These are phyloP conservation scores for Rhinophrynus dorsalis DNA, from an alignment of 2,797 vertebrate species.

Conservation along the genomic window DNA sequence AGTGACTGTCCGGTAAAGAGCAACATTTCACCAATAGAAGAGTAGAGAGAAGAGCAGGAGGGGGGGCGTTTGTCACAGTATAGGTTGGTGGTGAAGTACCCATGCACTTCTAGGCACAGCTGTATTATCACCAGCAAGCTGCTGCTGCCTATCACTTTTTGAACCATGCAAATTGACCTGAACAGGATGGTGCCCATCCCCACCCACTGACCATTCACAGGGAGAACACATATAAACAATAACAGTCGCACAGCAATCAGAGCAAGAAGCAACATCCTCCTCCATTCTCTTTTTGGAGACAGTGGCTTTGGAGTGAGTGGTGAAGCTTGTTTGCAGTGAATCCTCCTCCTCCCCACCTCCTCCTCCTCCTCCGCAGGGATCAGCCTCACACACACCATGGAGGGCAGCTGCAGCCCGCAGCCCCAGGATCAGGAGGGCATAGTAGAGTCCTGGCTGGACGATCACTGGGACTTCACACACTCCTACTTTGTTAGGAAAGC, in stretches of 20 bases:
- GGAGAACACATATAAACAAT: background rate
- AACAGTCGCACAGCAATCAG: conserved; percentile 49
- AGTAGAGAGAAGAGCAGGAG: background rate
- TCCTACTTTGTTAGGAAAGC: conserved; percentile 92
- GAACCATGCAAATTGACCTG: conserved; percentile 8
- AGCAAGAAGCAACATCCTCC: conserved; percentile 45
- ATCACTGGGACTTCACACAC: conserved; percentile 84
- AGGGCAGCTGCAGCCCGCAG: conserved; percentile 56
- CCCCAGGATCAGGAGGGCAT: conserved; percentile 72
- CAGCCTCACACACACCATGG: conserved; percentile 65
- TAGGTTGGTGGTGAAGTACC: background rate
- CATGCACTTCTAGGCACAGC: conserved; percentile 4
- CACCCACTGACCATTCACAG: background rate
- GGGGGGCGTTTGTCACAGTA: background rate
- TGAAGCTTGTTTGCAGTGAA: conserved; percentile 14
- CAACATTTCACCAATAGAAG: background rate
- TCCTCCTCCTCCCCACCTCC: conserved; percentile 35
- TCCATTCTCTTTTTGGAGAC: background rate
- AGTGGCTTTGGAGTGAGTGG: conserved; percentile 10
- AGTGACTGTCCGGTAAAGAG: background rate
- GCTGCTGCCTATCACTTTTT: conserved; percentile 4
- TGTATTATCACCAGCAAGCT: background rate
- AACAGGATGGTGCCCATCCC: background rate
- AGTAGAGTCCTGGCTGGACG: conserved; percentile 96
- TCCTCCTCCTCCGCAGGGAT: conserved; percentile 21